These are phyloP conservation scores for Petaurus breviceps DNA, from an alignment of 2,113 vertebrate species.

Conservation along the genomic window DNA sequence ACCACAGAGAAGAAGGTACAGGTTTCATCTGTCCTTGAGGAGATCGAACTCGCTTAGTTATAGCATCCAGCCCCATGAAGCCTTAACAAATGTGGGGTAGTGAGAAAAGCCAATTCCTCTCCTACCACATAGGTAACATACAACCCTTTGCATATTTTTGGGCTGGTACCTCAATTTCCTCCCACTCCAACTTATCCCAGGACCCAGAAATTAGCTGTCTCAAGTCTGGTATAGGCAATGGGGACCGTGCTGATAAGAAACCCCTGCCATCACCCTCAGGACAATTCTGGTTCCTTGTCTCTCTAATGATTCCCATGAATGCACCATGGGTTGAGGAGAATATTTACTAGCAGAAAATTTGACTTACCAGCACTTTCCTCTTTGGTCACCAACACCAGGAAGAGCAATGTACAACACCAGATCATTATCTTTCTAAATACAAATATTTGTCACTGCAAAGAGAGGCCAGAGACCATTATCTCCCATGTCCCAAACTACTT, in stretches of 20 bases:
- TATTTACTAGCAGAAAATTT: no score
- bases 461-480: background rate
- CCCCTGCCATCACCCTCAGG: background rate
- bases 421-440: background rate
- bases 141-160: no score
- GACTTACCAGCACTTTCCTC: background rate
- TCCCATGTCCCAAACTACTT: background rate
- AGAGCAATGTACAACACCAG: background rate
- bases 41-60: background rate
- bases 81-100: background rate
- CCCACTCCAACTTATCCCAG: background rate
- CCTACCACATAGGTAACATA: no score
- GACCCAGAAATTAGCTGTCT: background rate
- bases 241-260: background rate
- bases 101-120: background rate
- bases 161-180: background rate
- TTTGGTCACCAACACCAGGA: slow-evolving; percentile 1
- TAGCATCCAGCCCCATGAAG: background rate
- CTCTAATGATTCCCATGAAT: no score
- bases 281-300: background rate
- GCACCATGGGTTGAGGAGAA: no score
- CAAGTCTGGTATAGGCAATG: background rate
- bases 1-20: background rate
- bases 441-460: background rate
- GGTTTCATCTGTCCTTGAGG: background rate